Conservation (phyloP, 2,888 invertebrate genomes). For the Drosophila cognata region DNA sequence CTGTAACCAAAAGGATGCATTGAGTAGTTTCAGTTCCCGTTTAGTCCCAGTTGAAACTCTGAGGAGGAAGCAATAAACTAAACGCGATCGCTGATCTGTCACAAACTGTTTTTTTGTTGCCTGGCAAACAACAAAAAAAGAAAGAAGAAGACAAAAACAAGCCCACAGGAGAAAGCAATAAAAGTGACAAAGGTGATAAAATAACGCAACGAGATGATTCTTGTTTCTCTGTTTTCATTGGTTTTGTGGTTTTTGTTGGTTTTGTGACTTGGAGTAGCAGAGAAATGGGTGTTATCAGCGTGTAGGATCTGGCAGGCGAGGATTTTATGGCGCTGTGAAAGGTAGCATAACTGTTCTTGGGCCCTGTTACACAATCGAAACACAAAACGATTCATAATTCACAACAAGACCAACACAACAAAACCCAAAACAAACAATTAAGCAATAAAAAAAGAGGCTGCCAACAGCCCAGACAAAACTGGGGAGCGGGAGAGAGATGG, state of each 20-base stretch:
- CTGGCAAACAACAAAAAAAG: background rate
- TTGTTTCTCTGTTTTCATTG: constrained; percentile 26
- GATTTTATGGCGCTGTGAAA: constrained; percentile 68
- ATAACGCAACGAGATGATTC: constrained; percentile 82
- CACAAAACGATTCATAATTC: constrained; percentile 69
- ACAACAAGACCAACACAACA: constrained; percentile 30
- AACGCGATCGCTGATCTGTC: constrained; percentile 76
- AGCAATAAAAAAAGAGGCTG: constrained; percentile 72
- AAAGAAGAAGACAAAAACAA: background rate
- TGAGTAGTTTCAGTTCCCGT: constrained; percentile 1
- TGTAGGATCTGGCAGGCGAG: constrained; percentile 65
- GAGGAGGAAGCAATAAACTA: constrained; percentile 82
- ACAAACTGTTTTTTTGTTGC: constrained; percentile 37
- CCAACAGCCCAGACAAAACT: background rate
- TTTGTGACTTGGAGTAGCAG: constrained; percentile 56
- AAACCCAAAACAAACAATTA: constrained; percentile 71
- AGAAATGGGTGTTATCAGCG: constrained; percentile 66
- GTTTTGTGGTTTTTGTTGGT: constrained; percentile 1
- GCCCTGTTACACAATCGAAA: constrained; percentile 74
- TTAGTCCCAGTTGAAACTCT: constrained; percentile 7
- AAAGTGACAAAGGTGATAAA: constrained; percentile 82
- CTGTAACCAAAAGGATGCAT: background rate
- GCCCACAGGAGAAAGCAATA: constrained; percentile 68
- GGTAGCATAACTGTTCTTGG: constrained; percentile 71
- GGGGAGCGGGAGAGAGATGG: constrained; percentile 23